These are phyloP conservation scores for Platerodrilus igneus DNA, from an alignment of 2,888 invertebrate species.

Conservation along the genomic window DNA sequence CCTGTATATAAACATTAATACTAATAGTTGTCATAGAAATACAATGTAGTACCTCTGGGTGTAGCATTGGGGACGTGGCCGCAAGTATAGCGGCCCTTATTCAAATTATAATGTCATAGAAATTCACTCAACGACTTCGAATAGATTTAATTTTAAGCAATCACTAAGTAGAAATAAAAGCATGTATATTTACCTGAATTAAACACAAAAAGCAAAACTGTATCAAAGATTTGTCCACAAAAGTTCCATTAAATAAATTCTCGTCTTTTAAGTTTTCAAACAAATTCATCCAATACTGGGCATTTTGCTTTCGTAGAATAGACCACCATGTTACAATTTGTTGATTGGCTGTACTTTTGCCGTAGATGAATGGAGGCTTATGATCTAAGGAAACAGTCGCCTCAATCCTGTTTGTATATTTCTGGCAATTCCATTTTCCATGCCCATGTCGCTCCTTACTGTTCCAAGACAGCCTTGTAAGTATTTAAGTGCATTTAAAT, in stretches of 20 bases:
- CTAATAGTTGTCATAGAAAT: too few species aligned
- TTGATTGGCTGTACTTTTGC: slow-evolving; percentile 20
- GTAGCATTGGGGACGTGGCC: too few species aligned
- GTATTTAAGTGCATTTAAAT: too few species aligned
- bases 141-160: too few species aligned
- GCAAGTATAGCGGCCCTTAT: too few species aligned
- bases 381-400: slow-evolving; percentile 1
- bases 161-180: too few species aligned
- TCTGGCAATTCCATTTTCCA: slow-evolving; percentile 14
- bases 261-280: slow-evolving; percentile 13
- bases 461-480: too few species aligned
- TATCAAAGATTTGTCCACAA: slow-evolving; percentile 14
- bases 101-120: too few species aligned
- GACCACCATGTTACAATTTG: slow-evolving; percentile 24
- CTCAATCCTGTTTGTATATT: slow-evolving; percentile 18
- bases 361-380: slow-evolving; percentile 15
- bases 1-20: too few species aligned
- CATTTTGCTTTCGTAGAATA: slow-evolving; percentile 12
- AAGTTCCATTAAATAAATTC: slow-evolving; percentile 11
- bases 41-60: too few species aligned
- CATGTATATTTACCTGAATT: slow-evolving; percentile 19
- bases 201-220: slow-evolving; percentile 13
- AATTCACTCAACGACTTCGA: too few species aligned
- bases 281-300: slow-evolving; percentile 17
- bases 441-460: too few species aligned